phyloP scores from a whole-genome alignment of 2,888 invertebrate species.

The Standfussiana lucernea region DNA sequence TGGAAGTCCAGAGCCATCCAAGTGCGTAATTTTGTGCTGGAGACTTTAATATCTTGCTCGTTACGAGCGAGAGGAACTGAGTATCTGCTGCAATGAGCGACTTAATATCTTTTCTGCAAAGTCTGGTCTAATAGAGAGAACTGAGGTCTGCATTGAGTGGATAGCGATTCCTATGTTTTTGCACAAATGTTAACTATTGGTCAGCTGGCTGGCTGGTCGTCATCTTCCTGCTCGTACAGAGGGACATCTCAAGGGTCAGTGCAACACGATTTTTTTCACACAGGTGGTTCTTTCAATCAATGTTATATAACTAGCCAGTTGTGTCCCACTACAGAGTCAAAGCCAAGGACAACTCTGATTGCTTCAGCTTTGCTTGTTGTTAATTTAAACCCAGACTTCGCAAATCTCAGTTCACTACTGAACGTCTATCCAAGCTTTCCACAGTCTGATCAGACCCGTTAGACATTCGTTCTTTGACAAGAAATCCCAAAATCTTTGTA shows the following conservation, averaged over 20 bases:
- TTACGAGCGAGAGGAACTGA: conserved; percentile 15
- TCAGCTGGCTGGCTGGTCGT: neutral
- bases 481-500: too few relatives aligned
- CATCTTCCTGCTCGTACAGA: too few relatives aligned
- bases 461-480: neutral
- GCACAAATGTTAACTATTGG: neutral
- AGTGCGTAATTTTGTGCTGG: conserved; percentile 52
- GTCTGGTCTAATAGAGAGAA: neutral
- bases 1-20: conserved; percentile 41
- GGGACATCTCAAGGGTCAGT: neutral
- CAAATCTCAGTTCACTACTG: neutral
- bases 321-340: neutral
- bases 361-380: neutral
- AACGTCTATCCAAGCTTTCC: neutral
- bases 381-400: neutral
- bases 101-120: neutral
- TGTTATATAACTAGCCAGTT: neutral
- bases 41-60: conserved; percentile 50
- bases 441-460: neutral
- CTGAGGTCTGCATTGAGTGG: neutral
- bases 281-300: neutral
- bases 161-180: neutral
- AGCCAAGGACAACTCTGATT: neutral
- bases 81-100: conserved; percentile 12
- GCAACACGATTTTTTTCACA: neutral